Conservation (phyloP, 2,113 vertebrate species). For the Thymallus thymallus region DNA sequence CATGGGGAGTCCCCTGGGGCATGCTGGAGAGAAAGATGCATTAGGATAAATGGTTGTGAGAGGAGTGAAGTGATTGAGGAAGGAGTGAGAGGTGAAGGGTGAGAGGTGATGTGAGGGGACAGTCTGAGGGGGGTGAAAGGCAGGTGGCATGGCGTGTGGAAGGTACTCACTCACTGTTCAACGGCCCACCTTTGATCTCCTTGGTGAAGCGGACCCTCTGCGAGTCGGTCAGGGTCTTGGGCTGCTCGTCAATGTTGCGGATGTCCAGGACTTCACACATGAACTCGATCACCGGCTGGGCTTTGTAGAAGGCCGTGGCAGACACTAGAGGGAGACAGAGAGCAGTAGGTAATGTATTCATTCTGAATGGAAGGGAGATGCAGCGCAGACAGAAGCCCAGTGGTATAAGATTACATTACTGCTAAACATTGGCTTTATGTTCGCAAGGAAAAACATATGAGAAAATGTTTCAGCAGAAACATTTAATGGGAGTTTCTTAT, state of each 20-base stretch:
- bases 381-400: no score
- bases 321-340: conserved; percentile 81
- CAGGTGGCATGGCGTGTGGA: not conserved
- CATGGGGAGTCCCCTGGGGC: no score
- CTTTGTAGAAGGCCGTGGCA: conserved; percentile 98
- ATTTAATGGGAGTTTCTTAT: no score
- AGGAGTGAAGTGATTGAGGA: not conserved
- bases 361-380: no score
- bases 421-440: no score
- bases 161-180: conserved; percentile 9
- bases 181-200: conserved; percentile 93
- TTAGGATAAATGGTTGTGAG: no score
- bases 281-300: conserved; percentile 98
- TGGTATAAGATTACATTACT: no score
- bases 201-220: conserved; percentile 98
- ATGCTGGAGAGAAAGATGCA: not conserved
- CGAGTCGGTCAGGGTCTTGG: conserved; percentile 93
- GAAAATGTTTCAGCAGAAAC: no score
- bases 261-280: conserved; percentile 99
- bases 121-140: not conserved
- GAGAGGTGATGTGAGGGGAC: no score
- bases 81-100: no score
- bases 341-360: conserved; percentile 8
- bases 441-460: no score
- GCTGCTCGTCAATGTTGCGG: conserved; percentile 96